These are phyloP conservation scores for Siderastrea radians DNA, from an alignment of 92 coral and sea anemone genomes.

Conservation along the genomic window DNA sequence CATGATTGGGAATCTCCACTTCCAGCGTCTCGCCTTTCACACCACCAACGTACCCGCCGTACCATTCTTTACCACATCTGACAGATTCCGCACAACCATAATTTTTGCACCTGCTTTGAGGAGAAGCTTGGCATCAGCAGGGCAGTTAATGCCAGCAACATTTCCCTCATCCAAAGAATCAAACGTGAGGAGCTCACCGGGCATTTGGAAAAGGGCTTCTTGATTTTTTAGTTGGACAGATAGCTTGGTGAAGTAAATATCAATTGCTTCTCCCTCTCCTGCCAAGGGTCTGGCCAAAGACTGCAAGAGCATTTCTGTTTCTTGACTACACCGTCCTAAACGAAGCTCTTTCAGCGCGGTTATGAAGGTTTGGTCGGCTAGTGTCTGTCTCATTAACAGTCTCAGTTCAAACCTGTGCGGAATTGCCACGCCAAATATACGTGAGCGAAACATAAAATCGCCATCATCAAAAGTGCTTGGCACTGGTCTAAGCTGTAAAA, in stretches of 20 bases:
- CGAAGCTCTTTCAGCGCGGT: conserved; percentile 22
- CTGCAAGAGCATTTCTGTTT: background rate
- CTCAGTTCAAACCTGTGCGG: conserved; percentile 20
- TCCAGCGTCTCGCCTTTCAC: too few relatives aligned
- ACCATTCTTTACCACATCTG: conserved; percentile 50
- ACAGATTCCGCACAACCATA: conserved; percentile 57
- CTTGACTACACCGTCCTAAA: conserved; percentile 25
- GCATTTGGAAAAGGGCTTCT: conserved; percentile 11
- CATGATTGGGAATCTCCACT: too few relatives aligned
- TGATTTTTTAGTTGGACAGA: conserved; percentile 36
- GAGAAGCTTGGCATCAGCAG: conserved; percentile 6
- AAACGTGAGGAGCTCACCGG: conserved; percentile 7
- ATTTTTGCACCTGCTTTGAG: conserved; percentile 43
- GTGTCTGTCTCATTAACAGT: conserved; percentile 7
- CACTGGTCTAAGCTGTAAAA: conserved; percentile 43
- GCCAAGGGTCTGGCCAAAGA: conserved; percentile 24
- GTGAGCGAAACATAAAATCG: conserved; percentile 20
- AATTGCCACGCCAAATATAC: background rate
- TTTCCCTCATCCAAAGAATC: conserved; percentile 21
- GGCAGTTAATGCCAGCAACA: conserved; percentile 34
- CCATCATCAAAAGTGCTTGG: conserved; percentile 27
- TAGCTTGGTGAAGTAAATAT: conserved; percentile 24
- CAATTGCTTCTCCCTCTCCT: conserved; percentile 11
- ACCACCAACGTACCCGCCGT: conserved; percentile 37
- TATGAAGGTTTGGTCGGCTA: background rate